A percentile compares a stretch with the other conserved stretches of the same genome.
Evolutionary conservation across 1,140 invertebrate species (phyloP).

Genomic region (Lordiphosa stackelbergi): DNA sequence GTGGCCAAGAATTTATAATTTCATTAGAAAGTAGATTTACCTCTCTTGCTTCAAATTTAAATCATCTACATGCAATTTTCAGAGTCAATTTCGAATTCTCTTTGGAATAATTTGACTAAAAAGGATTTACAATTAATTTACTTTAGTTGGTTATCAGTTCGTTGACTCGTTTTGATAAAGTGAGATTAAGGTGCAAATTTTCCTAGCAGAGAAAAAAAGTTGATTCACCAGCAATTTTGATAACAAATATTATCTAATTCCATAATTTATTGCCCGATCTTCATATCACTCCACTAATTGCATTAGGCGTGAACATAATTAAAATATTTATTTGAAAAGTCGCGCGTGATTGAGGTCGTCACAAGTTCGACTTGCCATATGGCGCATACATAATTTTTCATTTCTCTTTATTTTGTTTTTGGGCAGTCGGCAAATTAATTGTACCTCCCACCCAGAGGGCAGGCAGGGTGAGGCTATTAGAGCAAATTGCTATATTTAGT

Average conservation of each 20-base stretch:
- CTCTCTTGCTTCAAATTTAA: no score
- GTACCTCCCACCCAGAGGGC: constrained; percentile 32
- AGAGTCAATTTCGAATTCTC: no score
- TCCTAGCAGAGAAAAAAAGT: no score
- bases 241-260: constrained; percentile 1
- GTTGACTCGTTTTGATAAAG: no score
- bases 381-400: constrained; percentile 61
- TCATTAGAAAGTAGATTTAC: no score
- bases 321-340: constrained; percentile 43
- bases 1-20: no score
- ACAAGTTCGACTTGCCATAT: constrained; percentile 30
- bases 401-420: constrained; percentile 16
- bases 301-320: constrained; percentile 44
- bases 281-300: constrained; percentile 42
- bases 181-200: no score
- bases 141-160: no score
- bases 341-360: constrained; percentile 55
- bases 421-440: constrained; percentile 52
- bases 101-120: no score
- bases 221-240: background rate
- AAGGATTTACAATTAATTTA: no score
- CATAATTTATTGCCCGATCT: constrained; percentile 23
- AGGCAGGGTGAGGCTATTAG: constrained; percentile 53
- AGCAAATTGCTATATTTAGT: constrained; percentile 50
- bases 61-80: no score